Conservation (phyloP, 1,140 invertebrate species). For the Mya arenaria region DNA sequence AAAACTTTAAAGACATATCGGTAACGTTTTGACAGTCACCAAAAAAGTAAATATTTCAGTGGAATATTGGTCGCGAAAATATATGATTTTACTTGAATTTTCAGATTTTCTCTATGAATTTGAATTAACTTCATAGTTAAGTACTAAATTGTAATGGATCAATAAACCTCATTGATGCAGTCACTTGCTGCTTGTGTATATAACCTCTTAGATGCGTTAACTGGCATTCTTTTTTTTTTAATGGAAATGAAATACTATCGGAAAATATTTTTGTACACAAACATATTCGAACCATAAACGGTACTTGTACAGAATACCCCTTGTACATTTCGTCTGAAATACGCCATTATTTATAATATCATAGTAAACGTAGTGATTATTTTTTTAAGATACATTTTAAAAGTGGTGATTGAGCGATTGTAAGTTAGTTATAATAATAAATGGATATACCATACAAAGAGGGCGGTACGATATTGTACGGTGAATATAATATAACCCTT, state of each 20-base stretch:
- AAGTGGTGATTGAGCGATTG: too few relatives aligned
- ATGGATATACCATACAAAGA: too few relatives aligned
- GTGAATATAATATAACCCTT: too few relatives aligned
- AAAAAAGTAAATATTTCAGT: neutral
- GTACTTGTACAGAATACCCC: neutral
- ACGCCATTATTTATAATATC: conserved; percentile 58
- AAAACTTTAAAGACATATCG: neutral
- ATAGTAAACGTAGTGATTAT: too few relatives aligned
- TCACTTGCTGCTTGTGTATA: conserved; percentile 63
- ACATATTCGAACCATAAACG: too few relatives aligned
- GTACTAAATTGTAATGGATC: neutral
- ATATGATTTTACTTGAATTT: neutral
- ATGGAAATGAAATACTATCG: too few relatives aligned
- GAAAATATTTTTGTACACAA: too few relatives aligned
- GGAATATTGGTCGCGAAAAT: conserved; percentile 5
- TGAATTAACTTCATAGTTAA: neutral
- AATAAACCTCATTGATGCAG: conserved; percentile 57
- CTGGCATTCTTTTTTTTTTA: conserved; percentile 47
- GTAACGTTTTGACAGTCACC: neutral
- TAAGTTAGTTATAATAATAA: too few relatives aligned
- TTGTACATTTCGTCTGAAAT: neutral
- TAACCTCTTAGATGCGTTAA: conserved; percentile 60
- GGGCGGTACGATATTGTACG: too few relatives aligned
- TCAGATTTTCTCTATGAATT: neutral
- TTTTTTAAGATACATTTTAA: too few relatives aligned